Percentiles rank a stretch among this genome's conserved stretches.
These are phyloP conservation scores for Cepaea hortensis DNA, from an alignment of 2,888 invertebrate genomes.

Conservation along the genomic window DNA sequence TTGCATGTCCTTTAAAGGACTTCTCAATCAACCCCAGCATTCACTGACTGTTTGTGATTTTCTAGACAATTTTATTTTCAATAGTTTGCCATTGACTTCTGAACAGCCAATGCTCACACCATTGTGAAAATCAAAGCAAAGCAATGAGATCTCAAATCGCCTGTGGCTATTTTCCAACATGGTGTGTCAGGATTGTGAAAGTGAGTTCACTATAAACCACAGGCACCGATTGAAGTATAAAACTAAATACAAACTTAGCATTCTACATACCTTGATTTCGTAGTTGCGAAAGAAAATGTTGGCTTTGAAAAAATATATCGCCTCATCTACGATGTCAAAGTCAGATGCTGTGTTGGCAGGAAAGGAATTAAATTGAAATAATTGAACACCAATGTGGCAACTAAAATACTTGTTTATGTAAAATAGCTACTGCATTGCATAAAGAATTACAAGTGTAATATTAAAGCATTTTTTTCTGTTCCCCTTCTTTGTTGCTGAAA, in stretches of 20 bases:
- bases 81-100: no score
- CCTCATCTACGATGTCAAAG: constrained; percentile 96
- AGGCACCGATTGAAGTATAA: not conserved
- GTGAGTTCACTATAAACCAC: no score
- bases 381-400: not conserved
- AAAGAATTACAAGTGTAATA: not conserved
- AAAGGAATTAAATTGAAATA: constrained; percentile 36
- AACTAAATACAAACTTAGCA: not conserved
- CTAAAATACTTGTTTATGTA: not conserved
- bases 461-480: not conserved
- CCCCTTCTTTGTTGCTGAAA: not conserved
- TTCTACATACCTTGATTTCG: constrained; percentile 91
- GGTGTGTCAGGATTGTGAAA: no score
- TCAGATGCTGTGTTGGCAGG: constrained; percentile 81
- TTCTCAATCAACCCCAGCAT: no score
- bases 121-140: no score
- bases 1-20: no score
- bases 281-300: constrained; percentile 99
- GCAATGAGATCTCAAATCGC: no score
- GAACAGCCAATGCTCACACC: no score
- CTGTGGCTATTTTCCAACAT: no score
- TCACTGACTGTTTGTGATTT: no score
- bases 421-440: not conserved
- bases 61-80: no score
- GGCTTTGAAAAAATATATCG: constrained; percentile 96